Evolutionary conservation across 2,888 invertebrate species (phyloP).

Genomic region (Parelbella ahira): DNA sequence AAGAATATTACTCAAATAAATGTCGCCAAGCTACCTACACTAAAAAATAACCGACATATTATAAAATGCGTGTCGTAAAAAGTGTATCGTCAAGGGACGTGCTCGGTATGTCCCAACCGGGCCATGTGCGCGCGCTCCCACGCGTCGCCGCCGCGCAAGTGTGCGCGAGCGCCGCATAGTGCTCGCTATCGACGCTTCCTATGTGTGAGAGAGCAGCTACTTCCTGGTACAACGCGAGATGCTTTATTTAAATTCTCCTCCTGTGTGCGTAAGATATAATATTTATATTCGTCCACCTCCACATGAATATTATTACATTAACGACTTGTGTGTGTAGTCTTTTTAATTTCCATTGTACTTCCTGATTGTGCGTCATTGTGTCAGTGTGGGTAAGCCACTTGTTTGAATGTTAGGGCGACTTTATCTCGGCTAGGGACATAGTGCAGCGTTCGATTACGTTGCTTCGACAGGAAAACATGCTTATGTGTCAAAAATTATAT

Average conservation of each 20-base stretch:
- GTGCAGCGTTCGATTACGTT: constrained; percentile 78
- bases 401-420: constrained; percentile 79
- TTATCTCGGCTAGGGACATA: constrained; percentile 77
- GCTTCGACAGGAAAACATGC: constrained; percentile 36
- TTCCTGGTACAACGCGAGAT: constrained; percentile 78
- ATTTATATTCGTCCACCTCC: constrained; percentile 69
- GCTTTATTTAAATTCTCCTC: constrained; percentile 71
- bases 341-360: constrained; percentile 80
- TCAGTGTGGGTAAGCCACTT: constrained; percentile 76
- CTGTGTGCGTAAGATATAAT: constrained; percentile 49
- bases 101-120: constrained; percentile 74
- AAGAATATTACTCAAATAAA: background rate
- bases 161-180: constrained; percentile 72
- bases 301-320: constrained; percentile 73
- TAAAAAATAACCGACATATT: constrained; percentile 51
- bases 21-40: constrained; percentile 18
- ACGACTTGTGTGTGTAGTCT: constrained; percentile 66
- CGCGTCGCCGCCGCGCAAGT: constrained; percentile 71
- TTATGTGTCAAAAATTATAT: constrained; percentile 40
- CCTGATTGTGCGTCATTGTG: constrained; percentile 70
- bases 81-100: constrained; percentile 74
- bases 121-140: constrained; percentile 79
- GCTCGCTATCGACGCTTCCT: constrained; percentile 40
- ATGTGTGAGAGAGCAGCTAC: constrained; percentile 72
- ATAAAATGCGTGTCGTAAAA: constrained; percentile 62